Conservation (phyloP, 2,888 invertebrate genomes). For the Caenorhabditis panamensis region DNA sequence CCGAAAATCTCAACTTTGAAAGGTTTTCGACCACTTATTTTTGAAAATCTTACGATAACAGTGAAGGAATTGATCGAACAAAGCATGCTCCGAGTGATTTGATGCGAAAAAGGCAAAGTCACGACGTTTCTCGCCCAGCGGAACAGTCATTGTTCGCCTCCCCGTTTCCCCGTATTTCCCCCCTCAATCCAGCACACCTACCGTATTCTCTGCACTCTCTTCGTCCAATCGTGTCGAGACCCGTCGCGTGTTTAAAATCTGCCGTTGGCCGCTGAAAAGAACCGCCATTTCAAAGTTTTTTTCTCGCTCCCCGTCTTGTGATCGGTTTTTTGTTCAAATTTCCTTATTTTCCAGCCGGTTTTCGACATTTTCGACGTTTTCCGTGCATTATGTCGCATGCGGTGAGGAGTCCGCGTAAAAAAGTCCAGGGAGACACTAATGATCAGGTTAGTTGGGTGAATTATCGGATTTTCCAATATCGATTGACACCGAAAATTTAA, state of each 20-base stretch:
- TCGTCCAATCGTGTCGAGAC: conserved; percentile 53
- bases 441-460: conserved; percentile 32
- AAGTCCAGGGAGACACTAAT: conserved; percentile 19
- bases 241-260: conserved; percentile 48
- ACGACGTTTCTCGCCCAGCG: conserved; percentile 34
- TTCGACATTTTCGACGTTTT: conserved; percentile 9
- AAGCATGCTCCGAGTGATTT: not conserved
- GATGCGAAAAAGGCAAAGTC: conserved; percentile 50
- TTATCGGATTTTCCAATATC: conserved; percentile 13
- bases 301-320: conserved; percentile 6
- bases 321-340: conserved; percentile 11
- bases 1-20: not conserved
- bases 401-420: conserved; percentile 57
- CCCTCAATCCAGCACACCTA: conserved; percentile 3
- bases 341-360: not conserved
- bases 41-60: not conserved
- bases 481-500: not conserved
- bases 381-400: conserved; percentile 47
- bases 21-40: not conserved
- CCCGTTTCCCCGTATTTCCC: conserved; percentile 18
- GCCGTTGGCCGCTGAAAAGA: conserved; percentile 26
- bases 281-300: conserved; percentile 61
- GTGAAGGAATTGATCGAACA: not conserved
- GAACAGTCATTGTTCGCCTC: conserved; percentile 14
- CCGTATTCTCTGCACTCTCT: conserved; percentile 11